Conservation (phyloP, 2,113 vertebrate genomes). For the Grus americana region DNA sequence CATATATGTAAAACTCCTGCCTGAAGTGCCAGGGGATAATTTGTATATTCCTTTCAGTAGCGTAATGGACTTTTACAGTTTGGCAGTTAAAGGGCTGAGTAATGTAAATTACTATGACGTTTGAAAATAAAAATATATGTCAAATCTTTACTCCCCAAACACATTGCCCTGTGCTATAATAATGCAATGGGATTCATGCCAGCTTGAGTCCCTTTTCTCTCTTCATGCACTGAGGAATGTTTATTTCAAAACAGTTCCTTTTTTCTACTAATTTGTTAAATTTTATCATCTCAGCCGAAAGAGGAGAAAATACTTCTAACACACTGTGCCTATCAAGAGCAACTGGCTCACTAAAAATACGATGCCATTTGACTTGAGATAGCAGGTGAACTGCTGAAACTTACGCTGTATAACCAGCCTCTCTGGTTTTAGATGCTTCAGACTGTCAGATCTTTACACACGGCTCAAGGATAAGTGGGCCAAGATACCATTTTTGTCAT, state of each 20-base stretch:
- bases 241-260: not conserved
- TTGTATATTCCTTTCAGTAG: conserved; percentile 73
- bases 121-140: conserved; percentile 73
- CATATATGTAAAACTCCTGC: conserved; percentile 34
- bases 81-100: conserved; percentile 67
- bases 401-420: not conserved
- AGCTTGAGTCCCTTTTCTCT: not conserved
- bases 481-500: not conserved
- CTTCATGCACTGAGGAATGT: not conserved
- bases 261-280: not conserved
- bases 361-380: not conserved
- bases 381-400: not conserved
- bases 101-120: conserved; percentile 59
- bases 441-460: not conserved
- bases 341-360: not conserved
- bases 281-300: conserved; percentile 54
- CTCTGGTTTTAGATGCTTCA: not conserved
- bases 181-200: not conserved
- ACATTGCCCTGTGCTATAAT: not conserved
- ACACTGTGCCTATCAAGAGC: not conserved
- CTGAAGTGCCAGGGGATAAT: conserved; percentile 70
- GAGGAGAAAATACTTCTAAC: not conserved
- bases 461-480: not conserved
- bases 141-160: conserved; percentile 29
- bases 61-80: conserved; percentile 73